phyloP scores from a whole-genome alignment of 2,113 vertebrate species.

The Dascyllus trimaculatus region DNA sequence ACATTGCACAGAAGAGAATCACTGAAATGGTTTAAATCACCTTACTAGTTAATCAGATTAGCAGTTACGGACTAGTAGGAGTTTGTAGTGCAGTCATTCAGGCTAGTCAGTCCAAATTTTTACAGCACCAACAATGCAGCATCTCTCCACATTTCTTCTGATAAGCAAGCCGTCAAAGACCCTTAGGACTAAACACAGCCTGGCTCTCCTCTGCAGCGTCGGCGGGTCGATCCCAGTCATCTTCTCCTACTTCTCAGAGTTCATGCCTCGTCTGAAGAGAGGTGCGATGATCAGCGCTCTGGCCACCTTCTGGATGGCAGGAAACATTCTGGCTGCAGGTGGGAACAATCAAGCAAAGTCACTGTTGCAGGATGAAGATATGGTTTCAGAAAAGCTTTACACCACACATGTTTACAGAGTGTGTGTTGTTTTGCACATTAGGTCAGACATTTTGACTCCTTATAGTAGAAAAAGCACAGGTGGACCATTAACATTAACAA shows the following conservation, averaged over 20 bases:
- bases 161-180: too few species aligned
- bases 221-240: constrained; percentile 86
- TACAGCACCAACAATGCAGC: too few species aligned
- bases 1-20: not conserved
- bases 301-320: constrained; percentile 88
- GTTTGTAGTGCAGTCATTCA: too few species aligned
- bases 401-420: too few species aligned
- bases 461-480: too few species aligned
- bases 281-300: constrained; percentile 85
- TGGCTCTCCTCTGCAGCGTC: constrained; percentile 72
- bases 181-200: not conserved
- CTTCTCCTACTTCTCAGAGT: constrained; percentile 88
- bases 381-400: not conserved
- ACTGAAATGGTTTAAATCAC: too few species aligned
- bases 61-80: too few species aligned
- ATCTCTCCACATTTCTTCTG: too few species aligned
- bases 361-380: not conserved
- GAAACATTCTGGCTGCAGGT: constrained; percentile 87
- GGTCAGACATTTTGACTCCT: too few species aligned
- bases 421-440: not conserved
- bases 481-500: too few species aligned
- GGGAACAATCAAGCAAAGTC: not conserved
- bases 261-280: constrained; percentile 81
- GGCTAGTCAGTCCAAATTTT: too few species aligned
- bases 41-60: too few species aligned